A percentile compares a stretch with the other conserved stretches of the same genome.
phyloP scores from a whole-genome alignment of 2,113 vertebrate species.

The Sceloporus undulatus region DNA sequence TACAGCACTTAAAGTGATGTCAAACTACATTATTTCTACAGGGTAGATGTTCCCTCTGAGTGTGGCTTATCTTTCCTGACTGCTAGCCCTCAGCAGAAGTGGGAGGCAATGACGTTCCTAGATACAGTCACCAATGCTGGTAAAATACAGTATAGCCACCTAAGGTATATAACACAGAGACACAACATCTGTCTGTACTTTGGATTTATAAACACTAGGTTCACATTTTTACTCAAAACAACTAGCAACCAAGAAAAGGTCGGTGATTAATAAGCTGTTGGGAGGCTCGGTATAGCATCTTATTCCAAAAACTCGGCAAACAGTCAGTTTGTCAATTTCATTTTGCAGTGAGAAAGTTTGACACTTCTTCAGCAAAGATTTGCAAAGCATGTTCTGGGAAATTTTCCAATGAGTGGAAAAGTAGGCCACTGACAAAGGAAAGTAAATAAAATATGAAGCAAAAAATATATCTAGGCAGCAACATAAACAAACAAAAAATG shows the following conservation, averaged over 20 bases:
- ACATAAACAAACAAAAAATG: constrained; percentile 40
- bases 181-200: not conserved
- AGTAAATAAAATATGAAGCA: constrained; percentile 56
- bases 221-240: not conserved
- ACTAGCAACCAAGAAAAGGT: not conserved
- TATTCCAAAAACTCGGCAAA: constrained; percentile 36
- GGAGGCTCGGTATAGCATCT: constrained; percentile 25
- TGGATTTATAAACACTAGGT: not conserved
- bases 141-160: not conserved
- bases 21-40: too few species aligned
- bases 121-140: not conserved
- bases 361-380: constrained; percentile 42
- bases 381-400: constrained; percentile 38
- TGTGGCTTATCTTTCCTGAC: too few species aligned
- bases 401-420: constrained; percentile 57
- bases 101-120: not conserved
- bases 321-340: constrained; percentile 34
- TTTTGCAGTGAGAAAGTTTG: constrained; percentile 29
- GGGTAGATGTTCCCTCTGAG: too few species aligned
- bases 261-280: not conserved
- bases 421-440: constrained; percentile 50
- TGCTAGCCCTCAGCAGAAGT: not conserved
- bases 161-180: not conserved
- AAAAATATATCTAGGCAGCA: not conserved
- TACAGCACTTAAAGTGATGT: too few species aligned